Evolutionary conservation across 2,888 invertebrate genomes (phyloP).

Genomic region (Caenorhabditis drosophilae): DNA sequence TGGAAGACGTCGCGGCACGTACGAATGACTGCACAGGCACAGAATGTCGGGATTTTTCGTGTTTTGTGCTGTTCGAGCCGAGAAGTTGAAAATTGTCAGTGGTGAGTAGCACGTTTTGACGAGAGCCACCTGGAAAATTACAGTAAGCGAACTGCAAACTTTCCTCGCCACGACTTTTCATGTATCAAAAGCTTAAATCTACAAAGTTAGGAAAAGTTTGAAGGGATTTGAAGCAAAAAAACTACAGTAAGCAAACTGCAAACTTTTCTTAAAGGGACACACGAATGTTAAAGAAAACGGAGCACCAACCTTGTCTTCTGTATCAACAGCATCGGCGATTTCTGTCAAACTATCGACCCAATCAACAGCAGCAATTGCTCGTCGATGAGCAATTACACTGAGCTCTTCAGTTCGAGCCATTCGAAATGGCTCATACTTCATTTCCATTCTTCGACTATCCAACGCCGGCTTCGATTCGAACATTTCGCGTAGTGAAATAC

Average conservation of each 20-base stretch:
- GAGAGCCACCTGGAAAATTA: slow-evolving; percentile 47
- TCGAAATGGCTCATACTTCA: slow-evolving; percentile 65
- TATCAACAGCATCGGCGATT: slow-evolving; percentile 61
- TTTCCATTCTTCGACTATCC: slow-evolving; percentile 60
- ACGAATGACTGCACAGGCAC: slow-evolving; percentile 64
- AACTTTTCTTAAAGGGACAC: background rate
- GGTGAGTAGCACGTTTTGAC: slow-evolving; percentile 66
- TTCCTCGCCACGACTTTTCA: too few relatives aligned
- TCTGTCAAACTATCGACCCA: slow-evolving; percentile 67
- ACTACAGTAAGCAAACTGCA: background rate
- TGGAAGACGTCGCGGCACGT: slow-evolving; percentile 62
- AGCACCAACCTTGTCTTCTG: slow-evolving; percentile 59
- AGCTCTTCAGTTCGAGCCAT: slow-evolving; percentile 64
- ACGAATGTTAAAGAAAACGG: background rate
- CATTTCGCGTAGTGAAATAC: slow-evolving; percentile 63
- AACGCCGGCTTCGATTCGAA: slow-evolving; percentile 63
- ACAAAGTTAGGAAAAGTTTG: too few relatives aligned
- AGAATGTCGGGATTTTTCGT: slow-evolving; percentile 67
- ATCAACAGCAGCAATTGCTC: slow-evolving; percentile 67
- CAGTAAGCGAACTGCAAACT: background rate
- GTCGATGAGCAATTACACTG: slow-evolving; percentile 63
- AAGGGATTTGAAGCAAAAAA: too few relatives aligned
- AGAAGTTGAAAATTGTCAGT: slow-evolving; percentile 68
- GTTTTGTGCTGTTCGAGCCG: slow-evolving; percentile 66
- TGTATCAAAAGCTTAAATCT: too few relatives aligned